Evolutionary conservation across 2,113 vertebrate species (phyloP), one percentile per base, ranked within the genome.

Genomic region (Ammodytes marinus): DNA sequence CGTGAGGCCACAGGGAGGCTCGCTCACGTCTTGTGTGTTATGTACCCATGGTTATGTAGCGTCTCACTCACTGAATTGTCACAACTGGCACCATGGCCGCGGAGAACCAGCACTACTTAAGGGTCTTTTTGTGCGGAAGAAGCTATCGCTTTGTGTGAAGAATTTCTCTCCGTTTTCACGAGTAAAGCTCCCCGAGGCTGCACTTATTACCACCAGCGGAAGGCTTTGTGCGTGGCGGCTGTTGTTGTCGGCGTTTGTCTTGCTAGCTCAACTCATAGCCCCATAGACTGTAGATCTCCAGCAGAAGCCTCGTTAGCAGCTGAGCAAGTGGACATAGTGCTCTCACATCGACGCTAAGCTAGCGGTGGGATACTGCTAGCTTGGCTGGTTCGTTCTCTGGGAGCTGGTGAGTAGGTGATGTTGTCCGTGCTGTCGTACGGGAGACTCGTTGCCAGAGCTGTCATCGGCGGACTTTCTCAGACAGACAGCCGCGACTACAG

Each of bases 391-490:
- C 14, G 64, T 54, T 10, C 17, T 53, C 35, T 27, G 72, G 86
- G 73, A 65, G 77, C 71, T 49, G 74, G 67, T 75, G 74, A 49
- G 84, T 80, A 66, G 91, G 94, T 82, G 89, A 99, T 99, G 98
- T 97, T 99, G 95, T 99, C 98, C 82, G 97, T 99, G 90, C 95
- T 99, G 52, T 99, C 98, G 15, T 99, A 98, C 92, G 98, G 98
- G 86, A 94, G 98, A 94, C 95, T 99, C 89, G 97, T 99, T 84
- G 98, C 98, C 94, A 96, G 98, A 93, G 98, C 98, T 60, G 97
- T 99, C 86, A 96, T 99, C 82, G 98, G 98, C 81, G 97, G 98
- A 93, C 98, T 99, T 14, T 98, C 98, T 82, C 98, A 99, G 93
- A 98, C 97, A 0, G 98, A 99, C 90, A 94, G 96, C 84, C 96